A percentile compares a stretch with the other conserved stretches of the same genome.
These are phyloP conservation scores for Hipparchia sbordonii DNA, from an alignment of 2,888 invertebrate genomes.

Conservation along the genomic window DNA sequence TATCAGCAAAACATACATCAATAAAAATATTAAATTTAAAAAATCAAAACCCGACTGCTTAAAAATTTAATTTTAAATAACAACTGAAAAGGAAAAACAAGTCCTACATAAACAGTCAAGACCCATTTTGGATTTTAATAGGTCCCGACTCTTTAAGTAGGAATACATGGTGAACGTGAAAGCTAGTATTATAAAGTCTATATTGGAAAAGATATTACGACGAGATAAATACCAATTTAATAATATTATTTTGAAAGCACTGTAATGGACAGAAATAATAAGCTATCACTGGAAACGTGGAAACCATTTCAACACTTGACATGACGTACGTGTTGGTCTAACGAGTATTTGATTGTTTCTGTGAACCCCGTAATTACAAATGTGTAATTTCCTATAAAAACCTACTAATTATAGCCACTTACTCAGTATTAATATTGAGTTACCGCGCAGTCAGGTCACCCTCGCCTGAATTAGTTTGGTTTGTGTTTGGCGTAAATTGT, in stretches of 20 bases:
- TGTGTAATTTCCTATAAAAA: slow-evolving; percentile 15
- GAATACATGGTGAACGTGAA: too few relatives aligned
- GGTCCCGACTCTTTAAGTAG: too few relatives aligned
- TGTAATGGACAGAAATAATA: not conserved
- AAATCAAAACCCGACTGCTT: too few relatives aligned
- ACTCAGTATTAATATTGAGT: slow-evolving; percentile 4
- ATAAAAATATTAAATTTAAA: too few relatives aligned
- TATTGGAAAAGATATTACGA: too few relatives aligned
- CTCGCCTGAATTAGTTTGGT: not conserved
- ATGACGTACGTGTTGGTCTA: slow-evolving; percentile 11
- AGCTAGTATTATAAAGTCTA: too few relatives aligned
- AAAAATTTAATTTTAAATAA: too few relatives aligned
- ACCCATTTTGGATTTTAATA: too few relatives aligned
- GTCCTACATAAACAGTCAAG: too few relatives aligned
- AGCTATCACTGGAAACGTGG: slow-evolving; percentile 1
- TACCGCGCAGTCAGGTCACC: not conserved
- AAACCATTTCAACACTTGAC: slow-evolving; percentile 17
- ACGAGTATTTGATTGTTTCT: slow-evolving; percentile 35
- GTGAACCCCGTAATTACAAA: slow-evolving; percentile 22
- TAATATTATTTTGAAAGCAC: not conserved
- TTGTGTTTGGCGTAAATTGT: not conserved
- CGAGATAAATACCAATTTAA: not conserved
- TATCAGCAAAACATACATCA: too few relatives aligned
- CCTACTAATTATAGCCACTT: slow-evolving; percentile 8
- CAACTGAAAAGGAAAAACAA: too few relatives aligned